These are phyloP conservation scores for Emydoidea blandingii DNA, from an alignment of 2,797 vertebrate species.

Conservation along the genomic window DNA sequence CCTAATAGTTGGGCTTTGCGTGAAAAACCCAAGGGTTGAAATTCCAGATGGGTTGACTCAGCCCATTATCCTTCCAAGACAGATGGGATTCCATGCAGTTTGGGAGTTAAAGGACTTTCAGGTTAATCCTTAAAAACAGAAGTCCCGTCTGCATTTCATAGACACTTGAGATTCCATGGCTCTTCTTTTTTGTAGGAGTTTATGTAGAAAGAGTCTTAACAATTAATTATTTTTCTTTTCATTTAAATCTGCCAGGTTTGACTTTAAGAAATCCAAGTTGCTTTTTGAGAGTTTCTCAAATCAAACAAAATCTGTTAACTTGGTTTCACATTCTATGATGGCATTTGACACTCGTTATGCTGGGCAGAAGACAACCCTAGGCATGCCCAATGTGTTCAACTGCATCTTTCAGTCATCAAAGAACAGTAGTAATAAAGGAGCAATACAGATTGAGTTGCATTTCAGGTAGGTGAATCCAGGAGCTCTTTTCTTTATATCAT, in stretches of 20 bases:
- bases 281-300: slow-evolving; percentile 98
- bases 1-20: background rate
- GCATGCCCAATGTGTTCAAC: slow-evolving; percentile 87
- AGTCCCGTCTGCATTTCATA: background rate
- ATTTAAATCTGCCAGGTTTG: slow-evolving; percentile 85
- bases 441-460: slow-evolving; percentile 95
- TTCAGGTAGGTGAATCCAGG: slow-evolving; percentile 85
- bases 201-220: background rate
- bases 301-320: slow-evolving; percentile 92
- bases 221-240: background rate
- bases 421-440: slow-evolving; percentile 87
- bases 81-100: background rate
- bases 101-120: background rate
- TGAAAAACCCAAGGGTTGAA: background rate
- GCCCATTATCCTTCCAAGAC: background rate
- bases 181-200: background rate
- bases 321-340: slow-evolving; percentile 97
- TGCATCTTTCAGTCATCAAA: slow-evolving; percentile 96
- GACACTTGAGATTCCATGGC: background rate
- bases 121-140: background rate
- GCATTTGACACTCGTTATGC: slow-evolving; percentile 92
- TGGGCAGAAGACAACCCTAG: slow-evolving; percentile 63
- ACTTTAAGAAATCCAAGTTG: slow-evolving; percentile 98
- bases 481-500: background rate
- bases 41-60: background rate